These are phyloP conservation scores for Drosophila villosipedis DNA, from an alignment of 2,888 invertebrate species.

Conservation along the genomic window DNA sequence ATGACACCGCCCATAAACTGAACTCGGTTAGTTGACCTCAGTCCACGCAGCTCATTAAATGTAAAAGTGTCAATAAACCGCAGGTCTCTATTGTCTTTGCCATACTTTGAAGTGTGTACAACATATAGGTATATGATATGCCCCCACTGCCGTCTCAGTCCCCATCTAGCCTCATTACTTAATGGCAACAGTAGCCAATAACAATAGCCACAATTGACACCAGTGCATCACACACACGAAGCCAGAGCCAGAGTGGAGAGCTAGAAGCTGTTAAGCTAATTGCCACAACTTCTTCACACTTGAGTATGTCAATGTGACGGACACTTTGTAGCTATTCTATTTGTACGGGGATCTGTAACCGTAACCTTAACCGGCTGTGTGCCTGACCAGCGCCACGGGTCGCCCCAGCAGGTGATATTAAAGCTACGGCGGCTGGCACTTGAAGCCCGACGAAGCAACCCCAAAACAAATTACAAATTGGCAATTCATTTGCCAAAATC, in stretches of 20 bases:
- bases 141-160: not conserved
- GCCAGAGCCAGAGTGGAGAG: conserved; percentile 24
- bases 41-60: conserved; percentile 66
- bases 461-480: conserved; percentile 48
- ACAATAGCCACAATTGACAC: conserved; percentile 70
- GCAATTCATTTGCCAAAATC: conserved; percentile 66
- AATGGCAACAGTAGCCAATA: conserved; percentile 68
- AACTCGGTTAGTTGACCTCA: conserved; percentile 49
- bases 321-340: conserved; percentile 42
- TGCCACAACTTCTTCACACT: conserved; percentile 70
- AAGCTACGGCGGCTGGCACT: conserved; percentile 42
- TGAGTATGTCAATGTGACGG: conserved; percentile 77
- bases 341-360: conserved; percentile 36
- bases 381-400: conserved; percentile 42
- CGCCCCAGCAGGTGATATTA: conserved; percentile 77
- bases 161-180: conserved; percentile 76
- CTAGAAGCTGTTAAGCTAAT: conserved; percentile 81
- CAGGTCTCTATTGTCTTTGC: conserved; percentile 52
- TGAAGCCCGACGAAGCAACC: conserved; percentile 55
- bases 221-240: conserved; percentile 43
- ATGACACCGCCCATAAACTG: conserved; percentile 39
- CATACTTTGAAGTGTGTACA: conserved; percentile 5
- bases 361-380: conserved; percentile 48
- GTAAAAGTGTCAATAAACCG: conserved; percentile 77
- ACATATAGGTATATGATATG: conserved; percentile 14